Evolutionary conservation across 2,888 invertebrate species (phyloP), one percentile per base, ranked within the genome.

Genomic region (Taphrorychus bicolor): DNA sequence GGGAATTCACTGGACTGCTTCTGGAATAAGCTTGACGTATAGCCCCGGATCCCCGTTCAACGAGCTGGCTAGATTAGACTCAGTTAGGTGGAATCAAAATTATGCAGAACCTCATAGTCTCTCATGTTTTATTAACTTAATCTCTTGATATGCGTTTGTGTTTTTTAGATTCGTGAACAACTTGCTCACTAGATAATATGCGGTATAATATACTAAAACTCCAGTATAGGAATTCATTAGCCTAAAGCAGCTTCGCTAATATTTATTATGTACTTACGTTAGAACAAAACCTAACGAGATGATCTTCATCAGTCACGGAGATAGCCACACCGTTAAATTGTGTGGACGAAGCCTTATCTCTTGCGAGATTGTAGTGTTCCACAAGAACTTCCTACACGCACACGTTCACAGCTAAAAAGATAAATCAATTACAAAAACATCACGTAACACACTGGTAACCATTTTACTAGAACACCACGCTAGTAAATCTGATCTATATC

Each of bases 211-310:
- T 1, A 45, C 2, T 32, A 32, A 32, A 32, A n/a, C 14, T 41
- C 41, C 22, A 14, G 5, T 9, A 51, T 59, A 21, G n/a, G 17
- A 49, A 16, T 24, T 59, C 59, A 22, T 49, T 7, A 22, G 23
- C 18, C 16, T 19, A 5, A 18, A 49, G 76, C 76, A 79, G 78
- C 80, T 80, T 80, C 77, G 78, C 77, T 75, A 80, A 81, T 81
- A 81, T 82, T 82, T 82, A 82, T 82, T 80, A 79, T 80, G 80
- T 82, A 81, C 81, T 82, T 82, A 81, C 79, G 78, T 77, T n/a
- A 80, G 79, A 81, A 80, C 81, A 79, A 79, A 77, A 78, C 63
- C 68, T 59, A 68, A 68, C 68, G 57, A 63, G 68, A 68, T 63
- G 59, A 63, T 59, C 54, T 21, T n/a, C 57, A 58, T 68, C 63